Evolutionary conservation across 2,888 invertebrate species (phyloP).

Genomic region (Odontomyia ornata): DNA sequence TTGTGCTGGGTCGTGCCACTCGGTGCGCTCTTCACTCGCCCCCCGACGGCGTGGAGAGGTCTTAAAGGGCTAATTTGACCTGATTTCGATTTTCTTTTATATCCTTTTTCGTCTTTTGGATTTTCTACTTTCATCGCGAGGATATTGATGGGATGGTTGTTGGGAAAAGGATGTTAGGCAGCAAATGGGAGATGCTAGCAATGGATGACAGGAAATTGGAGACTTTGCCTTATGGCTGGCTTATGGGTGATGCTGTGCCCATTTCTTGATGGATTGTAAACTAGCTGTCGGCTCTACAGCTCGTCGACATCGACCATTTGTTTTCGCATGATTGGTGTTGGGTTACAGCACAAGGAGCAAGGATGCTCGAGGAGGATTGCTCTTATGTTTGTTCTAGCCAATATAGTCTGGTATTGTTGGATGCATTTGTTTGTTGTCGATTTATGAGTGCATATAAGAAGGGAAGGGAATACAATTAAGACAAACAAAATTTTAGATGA

Average conservation of each 20-base stretch:
- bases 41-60: neutral
- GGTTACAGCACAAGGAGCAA: neutral
- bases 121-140: neutral
- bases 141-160: neutral
- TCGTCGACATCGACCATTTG: constrained; percentile 23
- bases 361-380: neutral
- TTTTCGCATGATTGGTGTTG: constrained; percentile 28
- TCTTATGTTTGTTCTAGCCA: too few relatives aligned
- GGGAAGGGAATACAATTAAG: too few relatives aligned
- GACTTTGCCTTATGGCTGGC: neutral
- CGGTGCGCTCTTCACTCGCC: neutral
- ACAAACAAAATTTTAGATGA: too few relatives aligned
- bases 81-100: constrained; percentile 6
- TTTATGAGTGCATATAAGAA: too few relatives aligned
- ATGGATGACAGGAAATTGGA: constrained; percentile 6
- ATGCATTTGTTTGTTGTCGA: too few relatives aligned
- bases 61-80: constrained; percentile 12
- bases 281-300: neutral
- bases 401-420: too few relatives aligned
- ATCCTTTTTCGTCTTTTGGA: neutral
- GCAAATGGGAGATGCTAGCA: neutral
- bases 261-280: constrained; percentile 19
- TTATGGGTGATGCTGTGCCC: neutral
- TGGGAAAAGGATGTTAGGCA: neutral
- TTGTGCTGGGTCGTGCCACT: constrained; percentile 15